Evolutionary conservation across 2,113 vertebrate species (phyloP), one percentile per base, ranked within the genome.

Genomic region (Capricornis sumatraensis): DNA sequence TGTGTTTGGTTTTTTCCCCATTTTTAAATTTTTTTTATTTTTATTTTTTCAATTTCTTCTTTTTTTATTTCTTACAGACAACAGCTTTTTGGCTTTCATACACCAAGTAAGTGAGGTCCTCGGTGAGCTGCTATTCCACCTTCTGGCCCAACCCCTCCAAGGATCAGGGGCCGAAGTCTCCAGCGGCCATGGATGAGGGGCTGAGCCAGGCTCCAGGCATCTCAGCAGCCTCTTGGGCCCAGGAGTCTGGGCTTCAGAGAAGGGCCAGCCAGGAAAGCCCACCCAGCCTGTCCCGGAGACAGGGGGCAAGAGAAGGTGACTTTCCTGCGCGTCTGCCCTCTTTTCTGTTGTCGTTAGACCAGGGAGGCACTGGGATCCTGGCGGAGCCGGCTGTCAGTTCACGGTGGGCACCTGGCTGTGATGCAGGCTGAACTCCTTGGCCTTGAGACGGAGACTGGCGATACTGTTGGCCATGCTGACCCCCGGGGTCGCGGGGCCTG

Each of bases 401-500:
- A 99, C 99, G 0, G 99, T 99, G 1, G 99, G 99, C 95, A 99
- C 99, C 89, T 99, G 99, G 98, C 98, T 99, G 96, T 99, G 99
- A 62, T 99, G 99, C 55, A 99, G 98, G 96, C 99, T 99, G 98
- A 99, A 99, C 98, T 99, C 99, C 94, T 99, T 99, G 99, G 99
- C 99, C 97, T 99, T 99, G 96, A 99, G 99, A 30, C 99, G 98
- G 57, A 99, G 98, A 97, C 99, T 99, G 98, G 99, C 99, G 1
- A 99, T 99, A 97, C 99, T 99, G 98, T 99, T 99, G 96, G 99
- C 99, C 99, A 99, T 99, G 97, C 98, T 99, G 97, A 99, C 99
- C 25, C 99, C 99, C 4, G 99, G 99, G 96, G 98, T 89, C 0
- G 98, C 95, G 0, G 98, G 93, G 1, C 98, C 93, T 0, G 98